A percentile compares a stretch with the other conserved stretches of the same genome.
Evolutionary conservation across 2,888 invertebrate genomes (phyloP).

Genomic region (Hemithea aestivaria): DNA sequence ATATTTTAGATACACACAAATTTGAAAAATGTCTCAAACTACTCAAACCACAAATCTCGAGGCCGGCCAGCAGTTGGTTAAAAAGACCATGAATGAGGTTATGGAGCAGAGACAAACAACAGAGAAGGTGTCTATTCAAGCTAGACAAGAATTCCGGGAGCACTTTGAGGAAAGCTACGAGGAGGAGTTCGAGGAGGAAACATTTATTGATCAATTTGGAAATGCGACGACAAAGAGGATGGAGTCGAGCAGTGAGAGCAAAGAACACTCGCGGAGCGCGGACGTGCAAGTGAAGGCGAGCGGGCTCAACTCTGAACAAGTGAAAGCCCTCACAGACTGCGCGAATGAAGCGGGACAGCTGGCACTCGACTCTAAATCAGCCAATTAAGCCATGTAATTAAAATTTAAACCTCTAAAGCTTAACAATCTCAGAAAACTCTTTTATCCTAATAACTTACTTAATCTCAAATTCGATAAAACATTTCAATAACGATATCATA

Average conservation of each 20-base stretch:
- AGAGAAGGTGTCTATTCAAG: constrained; percentile 66
- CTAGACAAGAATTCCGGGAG: constrained; percentile 73
- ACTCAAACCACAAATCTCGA: constrained; percentile 63
- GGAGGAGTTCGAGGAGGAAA: constrained; percentile 73
- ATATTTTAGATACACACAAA: constrained; percentile 40
- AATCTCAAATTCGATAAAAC: too few species aligned
- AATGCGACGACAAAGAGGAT: constrained; percentile 68
- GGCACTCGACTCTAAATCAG: constrained; percentile 69
- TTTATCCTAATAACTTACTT: constrained; percentile 16
- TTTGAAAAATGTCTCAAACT: constrained; percentile 64
- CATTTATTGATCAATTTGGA: constrained; percentile 65
- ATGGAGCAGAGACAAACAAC: constrained; percentile 62
- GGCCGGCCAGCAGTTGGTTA: constrained; percentile 69
- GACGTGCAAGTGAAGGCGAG: constrained; percentile 72
- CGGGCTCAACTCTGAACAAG: constrained; percentile 67
- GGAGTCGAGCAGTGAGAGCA: constrained; percentile 72
- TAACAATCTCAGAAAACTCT: constrained; percentile 12
- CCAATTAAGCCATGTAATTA: constrained; percentile 67
- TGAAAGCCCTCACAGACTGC: constrained; percentile 71
- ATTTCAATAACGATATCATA: constrained; percentile 1
- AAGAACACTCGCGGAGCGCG: constrained; percentile 70
- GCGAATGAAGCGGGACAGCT: constrained; percentile 72
- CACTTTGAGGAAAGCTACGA: constrained; percentile 70
- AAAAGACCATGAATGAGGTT: constrained; percentile 70
- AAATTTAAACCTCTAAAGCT: constrained; percentile 29